A percentile compares a stretch with the other conserved stretches of the same genome.
phyloP scores from a whole-genome alignment of 2,113 vertebrate genomes.

The Halcyon malimbica region DNA sequence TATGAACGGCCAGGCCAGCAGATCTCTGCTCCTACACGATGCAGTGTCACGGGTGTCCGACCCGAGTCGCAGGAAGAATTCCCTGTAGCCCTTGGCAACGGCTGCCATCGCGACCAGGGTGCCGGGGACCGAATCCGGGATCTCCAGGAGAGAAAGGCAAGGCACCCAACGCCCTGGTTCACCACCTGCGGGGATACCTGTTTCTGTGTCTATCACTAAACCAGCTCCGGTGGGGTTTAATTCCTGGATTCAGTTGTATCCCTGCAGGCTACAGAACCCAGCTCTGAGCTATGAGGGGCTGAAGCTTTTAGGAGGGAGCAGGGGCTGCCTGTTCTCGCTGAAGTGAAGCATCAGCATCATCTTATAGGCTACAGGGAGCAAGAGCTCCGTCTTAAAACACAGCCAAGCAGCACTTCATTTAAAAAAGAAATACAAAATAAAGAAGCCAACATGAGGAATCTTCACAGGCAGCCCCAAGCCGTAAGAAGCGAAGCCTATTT shows the following conservation, averaged over 20 bases:
- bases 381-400: neutral
- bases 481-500: neutral
- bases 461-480: neutral
- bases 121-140: rapidly evolving
- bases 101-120: neutral
- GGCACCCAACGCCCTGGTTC: rapidly evolving
- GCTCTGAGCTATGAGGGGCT: neutral
- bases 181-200: neutral
- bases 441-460: rapidly evolving
- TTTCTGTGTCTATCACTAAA: neutral
- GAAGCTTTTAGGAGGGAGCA: neutral
- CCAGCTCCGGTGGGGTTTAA: neutral
- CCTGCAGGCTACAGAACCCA: neutral
- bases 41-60: rapidly evolving
- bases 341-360: rapidly evolving
- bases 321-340: neutral
- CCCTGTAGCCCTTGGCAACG: rapidly evolving
- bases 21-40: rapidly evolving
- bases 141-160: neutral
- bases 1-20: neutral
- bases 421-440: too few species aligned
- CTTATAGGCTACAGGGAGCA: neutral
- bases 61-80: neutral
- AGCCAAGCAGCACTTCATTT: neutral
- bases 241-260: neutral